Conservation (phyloP, 2,888 invertebrate genomes). For the Erebia palarica region DNA sequence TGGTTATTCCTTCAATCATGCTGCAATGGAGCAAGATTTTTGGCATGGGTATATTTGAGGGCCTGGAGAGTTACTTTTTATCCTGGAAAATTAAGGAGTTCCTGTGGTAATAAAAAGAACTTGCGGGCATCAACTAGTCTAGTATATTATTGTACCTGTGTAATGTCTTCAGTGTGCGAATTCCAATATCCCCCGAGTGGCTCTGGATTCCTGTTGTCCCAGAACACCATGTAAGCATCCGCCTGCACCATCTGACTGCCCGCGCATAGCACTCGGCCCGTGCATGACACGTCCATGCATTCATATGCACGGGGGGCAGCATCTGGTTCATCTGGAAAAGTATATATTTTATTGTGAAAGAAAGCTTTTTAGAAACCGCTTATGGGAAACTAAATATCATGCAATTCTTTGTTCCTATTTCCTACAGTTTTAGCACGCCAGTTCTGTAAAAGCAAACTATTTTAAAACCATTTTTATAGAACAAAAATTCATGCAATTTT, state of each 20-base stretch:
- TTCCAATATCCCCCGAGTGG: conserved; percentile 92
- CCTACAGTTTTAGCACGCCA: no score
- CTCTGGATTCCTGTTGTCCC: conserved; percentile 86
- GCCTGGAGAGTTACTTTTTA: no score
- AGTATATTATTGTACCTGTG: conserved; percentile 74
- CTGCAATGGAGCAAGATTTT: no score
- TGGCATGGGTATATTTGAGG: no score
- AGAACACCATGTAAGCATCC: conserved; percentile 90
- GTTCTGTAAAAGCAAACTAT: no score
- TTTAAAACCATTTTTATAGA: no score
- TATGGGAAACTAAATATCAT: background rate
- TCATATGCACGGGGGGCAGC: conserved; percentile 81
- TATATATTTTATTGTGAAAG: background rate
- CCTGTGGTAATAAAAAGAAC: no score
- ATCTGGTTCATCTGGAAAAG: conserved; percentile 60
- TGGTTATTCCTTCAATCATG: no score
- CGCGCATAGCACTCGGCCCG: conserved; percentile 86
- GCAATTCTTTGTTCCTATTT: no score
- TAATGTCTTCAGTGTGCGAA: conserved; percentile 91
- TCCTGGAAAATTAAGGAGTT: no score
- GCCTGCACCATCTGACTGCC: conserved; percentile 87
- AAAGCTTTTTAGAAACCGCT: background rate
- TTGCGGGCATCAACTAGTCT: no score
- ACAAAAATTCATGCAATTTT: no score
- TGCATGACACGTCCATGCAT: conserved; percentile 88